These are phyloP conservation scores for Gambusia holbrooki DNA, from an alignment of 2,113 vertebrate genomes.

Conservation along the genomic window DNA sequence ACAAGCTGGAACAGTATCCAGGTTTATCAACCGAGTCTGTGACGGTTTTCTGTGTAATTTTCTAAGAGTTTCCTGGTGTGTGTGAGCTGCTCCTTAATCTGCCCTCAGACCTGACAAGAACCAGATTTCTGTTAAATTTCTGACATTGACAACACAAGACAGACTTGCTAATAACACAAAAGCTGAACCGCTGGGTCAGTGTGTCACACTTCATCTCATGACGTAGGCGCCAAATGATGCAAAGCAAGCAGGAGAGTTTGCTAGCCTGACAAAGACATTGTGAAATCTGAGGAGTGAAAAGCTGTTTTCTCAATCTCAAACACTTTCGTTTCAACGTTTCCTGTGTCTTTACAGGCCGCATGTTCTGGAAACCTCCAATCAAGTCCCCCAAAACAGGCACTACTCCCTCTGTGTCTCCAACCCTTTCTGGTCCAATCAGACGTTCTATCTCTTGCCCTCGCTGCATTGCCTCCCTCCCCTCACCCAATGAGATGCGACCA, in stretches of 20 bases:
- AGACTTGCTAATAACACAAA: conserved; percentile 57
- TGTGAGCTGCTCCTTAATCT: conserved; percentile 63
- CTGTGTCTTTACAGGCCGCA: conserved; percentile 74
- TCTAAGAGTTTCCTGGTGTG: conserved; percentile 41
- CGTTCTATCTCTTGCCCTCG: conserved; percentile 96
- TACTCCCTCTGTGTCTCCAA: conserved; percentile 77
- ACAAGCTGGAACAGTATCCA: conserved; percentile 76
- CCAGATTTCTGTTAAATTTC: conserved; percentile 47
- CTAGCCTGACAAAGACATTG: conserved; percentile 28
- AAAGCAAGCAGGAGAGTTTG: conserved; percentile 41
- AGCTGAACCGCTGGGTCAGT: conserved; percentile 33
- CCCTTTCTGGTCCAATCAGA: conserved; percentile 85
- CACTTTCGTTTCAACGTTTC: conserved; percentile 13
- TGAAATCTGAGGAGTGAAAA: conserved; percentile 35
- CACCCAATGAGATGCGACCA: conserved; percentile 82
- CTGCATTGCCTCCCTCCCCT: conserved; percentile 87
- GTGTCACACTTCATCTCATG: conserved; percentile 58
- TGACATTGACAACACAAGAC: conserved; percentile 61
- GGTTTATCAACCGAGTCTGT: conserved; percentile 54
- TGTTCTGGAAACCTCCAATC: conserved; percentile 80
- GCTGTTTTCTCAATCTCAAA: conserved; percentile 9
- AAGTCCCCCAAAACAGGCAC: conserved; percentile 77
- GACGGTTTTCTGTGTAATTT: conserved; percentile 45
- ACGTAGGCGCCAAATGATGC: conserved; percentile 35
- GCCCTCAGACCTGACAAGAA: conserved; percentile 45